Evolutionary conservation across 2,888 invertebrate species (phyloP).

Genomic region (Diloba caeruleocephala): DNA sequence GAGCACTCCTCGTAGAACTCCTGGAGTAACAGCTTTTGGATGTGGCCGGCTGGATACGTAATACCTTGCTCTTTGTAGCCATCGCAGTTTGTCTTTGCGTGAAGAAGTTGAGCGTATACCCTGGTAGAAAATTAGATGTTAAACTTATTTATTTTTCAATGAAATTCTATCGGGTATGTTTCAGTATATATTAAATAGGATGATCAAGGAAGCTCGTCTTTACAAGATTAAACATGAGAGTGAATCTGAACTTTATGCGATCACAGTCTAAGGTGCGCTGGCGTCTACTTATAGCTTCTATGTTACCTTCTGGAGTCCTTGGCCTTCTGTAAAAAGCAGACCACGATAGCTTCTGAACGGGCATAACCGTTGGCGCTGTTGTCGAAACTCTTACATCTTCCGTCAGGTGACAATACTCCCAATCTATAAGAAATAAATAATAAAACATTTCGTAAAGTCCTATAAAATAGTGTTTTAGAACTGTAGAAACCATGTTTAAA

Average conservation of each 20-base stretch:
- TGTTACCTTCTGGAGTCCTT: slow-evolving; percentile 89
- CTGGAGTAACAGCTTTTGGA: slow-evolving; percentile 89
- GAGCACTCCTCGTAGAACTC: slow-evolving; percentile 92
- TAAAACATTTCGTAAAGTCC: too few relatives aligned
- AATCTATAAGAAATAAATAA: slow-evolving; percentile 81
- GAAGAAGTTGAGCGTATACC: slow-evolving; percentile 92
- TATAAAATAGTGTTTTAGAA: too few relatives aligned
- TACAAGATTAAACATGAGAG: too few relatives aligned
- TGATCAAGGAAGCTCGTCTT: too few relatives aligned
- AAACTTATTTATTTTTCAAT: background rate
- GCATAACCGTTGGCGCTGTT: slow-evolving; percentile 94
- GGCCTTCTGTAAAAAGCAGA: slow-evolving; percentile 92
- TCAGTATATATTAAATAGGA: too few relatives aligned
- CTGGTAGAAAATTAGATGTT: slow-evolving; percentile 57
- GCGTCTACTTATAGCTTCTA: background rate
- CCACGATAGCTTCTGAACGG: slow-evolving; percentile 94
- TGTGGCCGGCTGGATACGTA: slow-evolving; percentile 91
- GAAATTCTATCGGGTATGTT: too few relatives aligned
- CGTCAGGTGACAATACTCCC: slow-evolving; percentile 95
- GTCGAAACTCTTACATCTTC: slow-evolving; percentile 97
- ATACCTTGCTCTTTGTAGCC: slow-evolving; percentile 93
- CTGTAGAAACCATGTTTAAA: too few relatives aligned
- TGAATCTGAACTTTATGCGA: too few relatives aligned
- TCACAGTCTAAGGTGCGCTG: too few relatives aligned
- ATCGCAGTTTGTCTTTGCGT: slow-evolving; percentile 95